Percentiles rank a stretch among this genome's conserved stretches.
Evolutionary conservation across 2,888 invertebrate genomes (phyloP).

Genomic region (Ametastegia equiseti): DNA sequence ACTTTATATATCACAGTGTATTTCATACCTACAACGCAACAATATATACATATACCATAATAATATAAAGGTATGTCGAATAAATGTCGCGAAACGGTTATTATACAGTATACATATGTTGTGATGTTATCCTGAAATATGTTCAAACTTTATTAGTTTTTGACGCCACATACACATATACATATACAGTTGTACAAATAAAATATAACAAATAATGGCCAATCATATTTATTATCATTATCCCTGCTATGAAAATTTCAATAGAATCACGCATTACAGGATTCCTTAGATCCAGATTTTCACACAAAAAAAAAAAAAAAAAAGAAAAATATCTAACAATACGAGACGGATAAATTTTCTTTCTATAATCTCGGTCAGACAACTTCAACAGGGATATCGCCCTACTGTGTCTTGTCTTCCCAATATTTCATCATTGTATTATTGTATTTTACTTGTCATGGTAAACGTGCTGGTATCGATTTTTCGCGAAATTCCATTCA

Average conservation of each 20-base stretch:
- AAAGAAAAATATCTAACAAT: no score
- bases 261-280: no score
- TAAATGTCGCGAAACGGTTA: background rate
- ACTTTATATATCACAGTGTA: constrained; percentile 18
- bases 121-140: constrained; percentile 3
- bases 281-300: no score
- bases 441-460: no score
- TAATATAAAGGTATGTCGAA: background rate
- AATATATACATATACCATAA: background rate
- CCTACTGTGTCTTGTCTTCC: no score
- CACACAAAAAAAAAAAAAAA: no score
- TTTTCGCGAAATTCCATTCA: no score
- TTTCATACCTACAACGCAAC: constrained; percentile 12
- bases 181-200: constrained; percentile 34
- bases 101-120: constrained; percentile 4
- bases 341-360: no score
- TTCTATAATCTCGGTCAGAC: no score
- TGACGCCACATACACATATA: constrained; percentile 23
- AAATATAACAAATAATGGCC: constrained; percentile 19
- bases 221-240: background rate
- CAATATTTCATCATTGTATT: no score
- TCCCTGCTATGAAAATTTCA: background rate
- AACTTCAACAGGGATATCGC: no score
- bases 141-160: constrained; percentile 34
- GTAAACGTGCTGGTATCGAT: no score